phyloP scores from a whole-genome alignment of 2,797 vertebrate genomes.

The Rousettus madagascariensis region DNA sequence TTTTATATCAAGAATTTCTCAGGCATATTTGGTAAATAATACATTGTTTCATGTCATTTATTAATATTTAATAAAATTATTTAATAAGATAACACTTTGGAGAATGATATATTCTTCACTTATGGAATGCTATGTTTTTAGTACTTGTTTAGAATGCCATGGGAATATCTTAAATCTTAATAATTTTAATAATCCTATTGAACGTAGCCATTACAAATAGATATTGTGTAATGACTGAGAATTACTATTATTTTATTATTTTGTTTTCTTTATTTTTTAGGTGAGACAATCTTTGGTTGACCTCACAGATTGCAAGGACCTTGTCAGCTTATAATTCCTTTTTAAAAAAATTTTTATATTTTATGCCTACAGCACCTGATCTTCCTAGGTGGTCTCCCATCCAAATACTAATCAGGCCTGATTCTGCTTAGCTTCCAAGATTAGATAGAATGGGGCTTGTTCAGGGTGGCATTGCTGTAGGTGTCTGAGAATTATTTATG shows the following conservation, averaged over 20 bases:
- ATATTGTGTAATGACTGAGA: not conserved
- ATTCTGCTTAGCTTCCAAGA: too few relatives aligned
- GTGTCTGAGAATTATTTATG: not conserved
- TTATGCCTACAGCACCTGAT: too few relatives aligned
- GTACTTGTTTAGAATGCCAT: not conserved
- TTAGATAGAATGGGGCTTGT: too few relatives aligned
- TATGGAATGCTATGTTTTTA: not conserved
- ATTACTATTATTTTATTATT: not conserved
- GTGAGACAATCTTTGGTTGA: too few relatives aligned
- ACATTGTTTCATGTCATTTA: not conserved
- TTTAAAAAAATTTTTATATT: too few relatives aligned
- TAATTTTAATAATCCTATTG: not conserved
- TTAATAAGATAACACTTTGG: not conserved
- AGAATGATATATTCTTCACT: not conserved
- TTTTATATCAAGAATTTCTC: not conserved
- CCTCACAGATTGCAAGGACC: too few relatives aligned
- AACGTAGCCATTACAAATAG: not conserved
- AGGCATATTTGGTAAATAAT: not conserved
- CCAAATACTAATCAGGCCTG: too few relatives aligned
- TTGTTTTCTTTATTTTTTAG: too few relatives aligned
- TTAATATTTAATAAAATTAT: not conserved
- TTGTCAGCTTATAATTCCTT: too few relatives aligned
- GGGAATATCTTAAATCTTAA: not conserved
- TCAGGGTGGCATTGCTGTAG: too few relatives aligned
- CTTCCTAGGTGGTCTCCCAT: too few relatives aligned